phyloP scores from a whole-genome alignment of 92 coral and sea anemone species.

The Porites divaricata region DNA sequence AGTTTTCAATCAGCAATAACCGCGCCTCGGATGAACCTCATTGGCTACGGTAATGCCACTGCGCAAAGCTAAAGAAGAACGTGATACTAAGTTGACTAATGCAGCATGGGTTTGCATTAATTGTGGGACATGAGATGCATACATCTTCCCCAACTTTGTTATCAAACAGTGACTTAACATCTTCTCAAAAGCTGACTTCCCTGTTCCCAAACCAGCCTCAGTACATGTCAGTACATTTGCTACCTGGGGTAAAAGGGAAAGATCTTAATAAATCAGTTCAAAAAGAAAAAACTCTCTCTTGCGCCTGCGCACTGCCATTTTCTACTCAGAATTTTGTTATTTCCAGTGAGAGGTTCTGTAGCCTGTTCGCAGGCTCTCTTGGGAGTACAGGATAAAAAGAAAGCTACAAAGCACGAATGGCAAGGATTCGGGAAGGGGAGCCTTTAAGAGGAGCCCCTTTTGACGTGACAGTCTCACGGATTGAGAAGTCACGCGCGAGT shows the following conservation, averaged over 20 bases:
- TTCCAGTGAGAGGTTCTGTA: background rate
- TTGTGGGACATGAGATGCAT: constrained; percentile 11
- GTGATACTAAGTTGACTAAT: background rate
- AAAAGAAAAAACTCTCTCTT: background rate
- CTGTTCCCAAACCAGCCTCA: background rate
- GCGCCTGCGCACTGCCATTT: constrained; percentile 20
- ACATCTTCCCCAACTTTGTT: background rate
- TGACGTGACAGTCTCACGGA: too few relatives aligned
- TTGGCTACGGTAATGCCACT: constrained; percentile 93
- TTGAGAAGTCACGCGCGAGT: too few relatives aligned
- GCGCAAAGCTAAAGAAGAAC: constrained; percentile 61
- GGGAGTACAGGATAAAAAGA: too few relatives aligned
- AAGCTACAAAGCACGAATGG: too few relatives aligned
- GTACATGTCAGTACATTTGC: background rate
- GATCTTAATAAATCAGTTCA: background rate
- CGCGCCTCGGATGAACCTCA: constrained; percentile 90
- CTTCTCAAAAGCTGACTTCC: background rate
- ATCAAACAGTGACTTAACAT: background rate
- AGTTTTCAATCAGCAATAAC: constrained; percentile 93
- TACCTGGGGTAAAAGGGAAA: background rate
- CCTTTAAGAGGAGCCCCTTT: too few relatives aligned
- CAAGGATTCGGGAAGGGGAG: too few relatives aligned
- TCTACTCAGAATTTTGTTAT: background rate
- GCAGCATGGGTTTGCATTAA: background rate
- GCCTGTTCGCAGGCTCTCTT: background rate